Percentiles rank a stretch among this genome's conserved stretches.
Evolutionary conservation across 2,113 vertebrate genomes (phyloP).

Genomic region (Mormyrus iriodes): DNA sequence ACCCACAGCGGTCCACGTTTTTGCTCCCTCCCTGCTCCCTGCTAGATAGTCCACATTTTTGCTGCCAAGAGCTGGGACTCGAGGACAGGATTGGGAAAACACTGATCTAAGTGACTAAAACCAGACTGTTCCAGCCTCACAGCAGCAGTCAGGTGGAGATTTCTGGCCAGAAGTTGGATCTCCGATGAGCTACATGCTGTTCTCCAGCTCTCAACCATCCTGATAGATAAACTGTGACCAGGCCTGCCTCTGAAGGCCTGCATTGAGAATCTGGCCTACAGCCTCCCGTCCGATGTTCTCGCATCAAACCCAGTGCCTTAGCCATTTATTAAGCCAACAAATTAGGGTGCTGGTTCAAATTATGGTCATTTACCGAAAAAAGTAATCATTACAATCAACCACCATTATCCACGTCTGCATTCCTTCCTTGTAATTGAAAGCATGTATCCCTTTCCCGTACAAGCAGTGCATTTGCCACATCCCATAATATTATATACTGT

Average conservation of each 20-base stretch:
- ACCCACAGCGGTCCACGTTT: background rate
- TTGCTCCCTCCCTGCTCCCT: background rate
- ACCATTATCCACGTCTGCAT: conserved; percentile 27
- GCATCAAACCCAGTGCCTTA: background rate
- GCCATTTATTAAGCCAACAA: conserved; percentile 3
- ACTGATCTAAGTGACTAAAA: background rate
- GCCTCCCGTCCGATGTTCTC: background rate
- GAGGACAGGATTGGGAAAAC: background rate
- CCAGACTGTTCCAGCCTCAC: background rate
- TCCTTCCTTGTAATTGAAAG: conserved; percentile 22
- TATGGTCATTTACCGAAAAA: conserved; percentile 37
- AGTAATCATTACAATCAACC: conserved; percentile 28
- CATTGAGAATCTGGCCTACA: background rate
- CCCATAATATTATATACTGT: background rate
- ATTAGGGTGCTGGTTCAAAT: conserved; percentile 26
- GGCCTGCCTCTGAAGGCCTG: too few species aligned
- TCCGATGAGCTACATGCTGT: background rate
- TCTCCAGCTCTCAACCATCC: background rate
- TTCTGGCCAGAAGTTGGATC: background rate
- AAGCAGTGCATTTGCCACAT: background rate
- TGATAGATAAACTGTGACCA: background rate
- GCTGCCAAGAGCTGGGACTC: background rate
- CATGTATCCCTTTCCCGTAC: conserved; percentile 9
- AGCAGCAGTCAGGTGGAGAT: background rate
- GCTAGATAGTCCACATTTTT: background rate